Conservation (phyloP, 2,113 vertebrate species). For the Macquaria ambigua region DNA sequence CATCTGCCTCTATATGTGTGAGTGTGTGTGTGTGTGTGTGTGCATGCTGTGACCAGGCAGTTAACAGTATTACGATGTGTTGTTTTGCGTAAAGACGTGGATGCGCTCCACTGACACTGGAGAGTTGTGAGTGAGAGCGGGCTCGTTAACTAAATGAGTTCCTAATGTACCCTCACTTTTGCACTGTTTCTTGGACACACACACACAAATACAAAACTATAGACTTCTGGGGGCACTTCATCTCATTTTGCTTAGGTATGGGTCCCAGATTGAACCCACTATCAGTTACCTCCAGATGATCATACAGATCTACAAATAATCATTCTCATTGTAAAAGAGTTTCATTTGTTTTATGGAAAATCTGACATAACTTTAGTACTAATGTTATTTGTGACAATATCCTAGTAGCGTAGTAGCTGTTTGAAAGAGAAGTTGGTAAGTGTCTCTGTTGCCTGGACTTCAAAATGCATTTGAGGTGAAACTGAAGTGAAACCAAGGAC, state of each 20-base stretch:
- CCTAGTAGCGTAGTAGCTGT: background rate
- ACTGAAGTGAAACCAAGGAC: background rate
- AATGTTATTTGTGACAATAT: background rate
- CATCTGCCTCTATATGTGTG: conserved; percentile 7
- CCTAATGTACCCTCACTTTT: conserved; percentile 37
- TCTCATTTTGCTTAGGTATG: background rate
- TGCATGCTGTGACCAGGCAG: conserved; percentile 31
- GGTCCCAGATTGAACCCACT: background rate
- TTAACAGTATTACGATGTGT: conserved; percentile 34
- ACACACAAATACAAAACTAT: background rate
- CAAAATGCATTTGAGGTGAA: background rate
- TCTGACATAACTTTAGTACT: background rate
- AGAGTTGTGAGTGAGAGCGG: conserved; percentile 34
- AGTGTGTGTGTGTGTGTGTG: conserved; percentile 22
- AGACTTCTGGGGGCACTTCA: background rate
- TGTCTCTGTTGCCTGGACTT: too few species aligned
- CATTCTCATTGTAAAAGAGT: background rate
- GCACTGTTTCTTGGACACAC: background rate
- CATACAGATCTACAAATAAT: background rate
- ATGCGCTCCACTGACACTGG: conserved; percentile 23
- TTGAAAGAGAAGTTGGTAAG: background rate
- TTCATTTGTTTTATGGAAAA: background rate
- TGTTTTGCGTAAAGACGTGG: conserved; percentile 17
- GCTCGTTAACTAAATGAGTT: conserved; percentile 61
- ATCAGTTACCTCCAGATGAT: background rate